These are phyloP conservation scores for Bucorvus abyssinicus DNA, from an alignment of 2,797 vertebrate genomes.

Conservation along the genomic window DNA sequence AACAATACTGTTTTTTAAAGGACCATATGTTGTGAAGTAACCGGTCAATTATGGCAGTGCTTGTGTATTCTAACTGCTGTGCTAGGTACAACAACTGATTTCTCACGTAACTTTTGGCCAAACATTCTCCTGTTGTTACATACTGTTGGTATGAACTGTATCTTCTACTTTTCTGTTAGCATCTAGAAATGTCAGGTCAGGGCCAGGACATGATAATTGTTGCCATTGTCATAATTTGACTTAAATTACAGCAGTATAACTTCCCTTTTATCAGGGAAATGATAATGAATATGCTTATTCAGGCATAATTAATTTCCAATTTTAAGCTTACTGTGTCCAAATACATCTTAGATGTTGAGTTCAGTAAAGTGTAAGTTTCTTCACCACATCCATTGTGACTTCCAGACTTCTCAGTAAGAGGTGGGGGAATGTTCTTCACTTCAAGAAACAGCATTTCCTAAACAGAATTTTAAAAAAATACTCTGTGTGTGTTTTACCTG, in stretches of 20 bases:
- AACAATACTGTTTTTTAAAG: neutral
- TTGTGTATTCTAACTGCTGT: neutral
- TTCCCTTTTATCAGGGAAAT: conserved; percentile 56
- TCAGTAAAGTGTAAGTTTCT: neutral
- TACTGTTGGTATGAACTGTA: neutral
- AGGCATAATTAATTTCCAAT: conserved; percentile 41
- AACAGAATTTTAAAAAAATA: neutral
- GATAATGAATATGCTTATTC: conserved; percentile 55
- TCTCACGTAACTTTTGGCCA: neutral
- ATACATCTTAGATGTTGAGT: neutral
- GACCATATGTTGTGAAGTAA: neutral
- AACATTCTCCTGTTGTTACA: neutral
- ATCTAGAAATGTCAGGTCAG: conserved; percentile 44
- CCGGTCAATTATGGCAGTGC: neutral
- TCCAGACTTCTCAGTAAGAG: neutral
- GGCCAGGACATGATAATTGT: conserved; percentile 24
- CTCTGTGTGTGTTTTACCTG: neutral
- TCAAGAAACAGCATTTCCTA: neutral
- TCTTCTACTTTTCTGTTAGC: conserved; percentile 16
- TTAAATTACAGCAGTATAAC: conserved; percentile 54
- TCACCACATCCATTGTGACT: neutral
- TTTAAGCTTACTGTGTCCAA: neutral
- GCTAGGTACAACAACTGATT: neutral
- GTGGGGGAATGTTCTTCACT: rapidly evolving
- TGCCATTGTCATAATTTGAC: conserved; percentile 30